Percentiles rank a stretch among this genome's conserved stretches.
These are phyloP conservation scores for Heteromurus nitidus DNA, from an alignment of 2,888 invertebrate species.

Conservation along the genomic window DNA sequence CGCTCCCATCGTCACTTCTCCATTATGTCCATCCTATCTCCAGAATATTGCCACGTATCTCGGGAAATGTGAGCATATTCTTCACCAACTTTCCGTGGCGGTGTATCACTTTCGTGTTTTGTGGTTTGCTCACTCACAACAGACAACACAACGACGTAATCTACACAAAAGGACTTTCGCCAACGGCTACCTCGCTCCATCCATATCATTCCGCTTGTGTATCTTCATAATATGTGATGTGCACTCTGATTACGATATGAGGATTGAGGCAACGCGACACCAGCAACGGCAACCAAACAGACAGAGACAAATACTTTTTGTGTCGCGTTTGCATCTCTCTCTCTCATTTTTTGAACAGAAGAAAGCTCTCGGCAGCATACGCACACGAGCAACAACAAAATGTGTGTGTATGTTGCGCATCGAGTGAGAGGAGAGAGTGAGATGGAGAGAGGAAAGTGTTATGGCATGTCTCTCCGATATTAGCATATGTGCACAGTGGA, in stretches of 20 bases:
- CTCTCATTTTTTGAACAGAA: too few relatives aligned
- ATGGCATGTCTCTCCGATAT: neutral
- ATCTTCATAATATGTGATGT: neutral
- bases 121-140: conserved; percentile 2
- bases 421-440: neutral
- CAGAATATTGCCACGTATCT: too few relatives aligned
- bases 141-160: conserved; percentile 33
- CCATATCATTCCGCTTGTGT: neutral
- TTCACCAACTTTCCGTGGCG: too few relatives aligned
- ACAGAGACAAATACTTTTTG: conserved; percentile 62
- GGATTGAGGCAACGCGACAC: conserved; percentile 8
- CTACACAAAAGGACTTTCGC: conserved; percentile 8
- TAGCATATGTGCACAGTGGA: neutral
- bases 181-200: conserved; percentile 14
- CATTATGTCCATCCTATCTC: too few relatives aligned
- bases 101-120: too few relatives aligned
- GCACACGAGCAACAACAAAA: too few relatives aligned
- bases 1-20: too few relatives aligned
- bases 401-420: too few relatives aligned
- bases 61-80: too few relatives aligned
- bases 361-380: too few relatives aligned
- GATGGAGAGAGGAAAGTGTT: neutral
- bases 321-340: conserved; percentile 19
- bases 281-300: conserved; percentile 20
- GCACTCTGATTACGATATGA: neutral